Conservation (phyloP, 2,888 invertebrate species). For the Labia minor region DNA sequence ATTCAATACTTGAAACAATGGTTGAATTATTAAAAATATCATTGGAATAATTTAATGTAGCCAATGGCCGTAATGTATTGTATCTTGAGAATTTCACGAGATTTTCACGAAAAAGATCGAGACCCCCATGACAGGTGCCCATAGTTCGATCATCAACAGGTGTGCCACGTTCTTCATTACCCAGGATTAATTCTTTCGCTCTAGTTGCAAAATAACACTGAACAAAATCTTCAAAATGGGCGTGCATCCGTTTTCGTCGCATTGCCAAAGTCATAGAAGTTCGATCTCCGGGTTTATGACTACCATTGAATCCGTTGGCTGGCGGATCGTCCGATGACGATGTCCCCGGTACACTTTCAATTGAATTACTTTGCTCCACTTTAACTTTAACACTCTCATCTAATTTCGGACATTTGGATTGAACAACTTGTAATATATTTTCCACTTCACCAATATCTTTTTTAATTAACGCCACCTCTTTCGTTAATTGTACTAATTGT, state of each 20-base stretch:
- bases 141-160: constrained; percentile 18
- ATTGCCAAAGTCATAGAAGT: constrained; percentile 47
- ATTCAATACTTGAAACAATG: constrained; percentile 85
- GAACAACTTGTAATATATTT: constrained; percentile 47
- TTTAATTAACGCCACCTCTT: constrained; percentile 64
- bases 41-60: constrained; percentile 79
- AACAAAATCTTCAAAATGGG: constrained; percentile 82
- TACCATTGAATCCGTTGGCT: constrained; percentile 28
- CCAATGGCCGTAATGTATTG: constrained; percentile 64
- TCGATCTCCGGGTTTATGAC: constrained; percentile 29
- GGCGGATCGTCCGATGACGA: constrained; percentile 30
- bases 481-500: constrained; percentile 50
- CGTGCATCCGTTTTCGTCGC: constrained; percentile 62
- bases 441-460: constrained; percentile 62
- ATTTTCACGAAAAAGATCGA: constrained; percentile 72
- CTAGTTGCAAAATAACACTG: constrained; percentile 74
- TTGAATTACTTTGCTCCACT: constrained; percentile 35
- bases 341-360: not conserved
- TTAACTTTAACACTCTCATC: constrained; percentile 36
- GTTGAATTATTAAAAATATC: constrained; percentile 80
- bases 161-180: constrained; percentile 33
- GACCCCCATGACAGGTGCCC: constrained; percentile 38
- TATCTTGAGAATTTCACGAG: constrained; percentile 75
- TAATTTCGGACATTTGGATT: constrained; percentile 46
- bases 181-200: constrained; percentile 59